Evolutionary conservation across 2,888 invertebrate species (phyloP), one percentile per base, ranked within the genome.

Genomic region (Trypoxylon attenuatum): DNA sequence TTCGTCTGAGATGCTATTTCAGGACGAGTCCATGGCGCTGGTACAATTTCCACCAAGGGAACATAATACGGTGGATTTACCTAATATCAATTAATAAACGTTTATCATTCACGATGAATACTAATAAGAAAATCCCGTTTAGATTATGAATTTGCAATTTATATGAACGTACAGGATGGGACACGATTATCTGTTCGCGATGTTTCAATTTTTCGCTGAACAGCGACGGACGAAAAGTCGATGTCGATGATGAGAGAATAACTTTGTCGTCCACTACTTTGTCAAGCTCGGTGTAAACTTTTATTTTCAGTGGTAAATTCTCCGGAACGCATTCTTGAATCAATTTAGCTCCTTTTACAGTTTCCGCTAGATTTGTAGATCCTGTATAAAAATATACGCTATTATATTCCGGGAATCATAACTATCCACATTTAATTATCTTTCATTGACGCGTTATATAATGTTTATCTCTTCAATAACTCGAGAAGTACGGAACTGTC

Each of bases 51-150:
- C 0, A 97, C 96, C 42, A 98, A 88, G 0, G 97, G 97, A 19
- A 97, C 96, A 85, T 96, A 98, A 87, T 98, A 98, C 0, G 98
- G 98, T 3, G 98, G 98, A 87, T 98, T 98, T 1, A 97, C 96
- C 87, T 91, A 46, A 16, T 16, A 23, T 6, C n/a, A 10, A 1
- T 16, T 19, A n/a, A 8, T 3, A 39, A 45, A 25, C 23, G 33
- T 42, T 0, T 23, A 15, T 38, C 21, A 13, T n/a, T n/a, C n/a
- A n/a, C n/a, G n/a, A n/a, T n/a, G n/a, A n/a, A n/a, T n/a, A n/a
- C n/a, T n/a, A n/a, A n/a, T n/a, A n/a, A n/a, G n/a, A n/a, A n/a
- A n/a, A n/a, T n/a, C n/a, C n/a, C n/a, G n/a, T n/a, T n/a, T n/a
- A n/a, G n/a, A n/a, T n/a, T n/a, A n/a, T 33, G 8, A 8, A 33